Conservation (phyloP, 2,888 invertebrate genomes). For the Drosophila gaucha region DNA sequence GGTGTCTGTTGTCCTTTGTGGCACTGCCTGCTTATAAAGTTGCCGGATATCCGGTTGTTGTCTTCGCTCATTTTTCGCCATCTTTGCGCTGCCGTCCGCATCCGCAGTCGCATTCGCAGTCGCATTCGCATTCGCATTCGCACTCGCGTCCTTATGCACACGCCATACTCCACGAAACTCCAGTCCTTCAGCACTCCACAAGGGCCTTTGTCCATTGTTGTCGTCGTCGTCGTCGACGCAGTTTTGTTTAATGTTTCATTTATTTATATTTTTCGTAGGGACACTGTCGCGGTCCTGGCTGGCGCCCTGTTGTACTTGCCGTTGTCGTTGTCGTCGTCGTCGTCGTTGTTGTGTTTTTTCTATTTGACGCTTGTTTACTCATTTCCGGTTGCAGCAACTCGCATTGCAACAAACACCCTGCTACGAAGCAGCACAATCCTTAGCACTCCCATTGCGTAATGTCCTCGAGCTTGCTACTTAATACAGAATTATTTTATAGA, state of each 20-base stretch:
- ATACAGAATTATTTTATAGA: constrained; percentile 26
- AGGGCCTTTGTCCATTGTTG: constrained; percentile 43
- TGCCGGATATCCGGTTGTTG: constrained; percentile 81
- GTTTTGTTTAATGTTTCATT: constrained; percentile 77
- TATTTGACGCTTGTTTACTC: constrained; percentile 81
- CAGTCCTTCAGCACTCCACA: constrained; percentile 9
- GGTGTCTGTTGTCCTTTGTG: constrained; percentile 61
- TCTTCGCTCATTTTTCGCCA: constrained; percentile 80
- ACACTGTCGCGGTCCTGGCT: constrained; percentile 39
- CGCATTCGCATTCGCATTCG: too few relatives aligned
- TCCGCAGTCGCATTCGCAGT: too few relatives aligned
- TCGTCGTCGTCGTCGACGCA: constrained; percentile 14
- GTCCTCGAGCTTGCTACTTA: constrained; percentile 18
- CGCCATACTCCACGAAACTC: constrained; percentile 27
- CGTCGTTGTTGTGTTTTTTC: constrained; percentile 64
- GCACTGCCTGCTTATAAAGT: constrained; percentile 72
- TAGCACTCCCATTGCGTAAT: constrained; percentile 13
- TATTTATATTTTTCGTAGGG: constrained; percentile 67
- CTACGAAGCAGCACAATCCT: constrained; percentile 1
- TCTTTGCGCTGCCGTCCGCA: constrained; percentile 39
- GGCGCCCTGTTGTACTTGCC: constrained; percentile 43
- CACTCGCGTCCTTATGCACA: constrained; percentile 49
- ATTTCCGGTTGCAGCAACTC: constrained; percentile 75
- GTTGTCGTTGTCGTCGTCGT: background rate
- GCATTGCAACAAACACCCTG: constrained; percentile 28